Evolutionary conservation across 2,797 vertebrate species (phyloP), one percentile per base, ranked within the genome.

Genomic region (Percopsis omiscomaycus): DNA sequence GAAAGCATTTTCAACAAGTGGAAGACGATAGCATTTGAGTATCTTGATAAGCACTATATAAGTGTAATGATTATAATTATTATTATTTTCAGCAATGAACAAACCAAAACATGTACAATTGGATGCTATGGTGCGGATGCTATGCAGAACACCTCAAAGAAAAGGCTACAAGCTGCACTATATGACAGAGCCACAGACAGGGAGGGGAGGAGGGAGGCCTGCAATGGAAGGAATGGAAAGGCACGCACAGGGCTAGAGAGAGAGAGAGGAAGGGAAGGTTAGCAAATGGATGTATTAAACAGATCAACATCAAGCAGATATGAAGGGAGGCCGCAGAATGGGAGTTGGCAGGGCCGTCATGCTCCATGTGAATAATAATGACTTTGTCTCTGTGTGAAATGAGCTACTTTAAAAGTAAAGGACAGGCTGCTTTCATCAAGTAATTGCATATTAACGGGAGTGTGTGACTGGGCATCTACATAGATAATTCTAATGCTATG

Each of bases 171-270:
- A 37, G 37, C 37, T 37, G 37, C 37, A 37, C 37, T 73, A 79
- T 80, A 70, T 74, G 73, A 84, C 71, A 64, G 61, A 64, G 32
- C 32, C 58, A 66, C 51, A 44, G 29, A 8, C 32, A 44, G 45
- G 29, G 62, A 9, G 42, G 64, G 28, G 22, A 68, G 57, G 58
- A 55, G 53, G 63, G 69, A 51, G 16, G 30, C 15, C 29, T 16
- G 4, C 29, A 37, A 5, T 37, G n/a, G 52, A 47, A 61, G 46
- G 63, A 47, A 68, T 60, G 2, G 22, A 27, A 37, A 32, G 27
- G 10, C 3, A 14, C 52, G 45, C 57, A 47, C 46, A 47, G 22
- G 22, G 22, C n/a, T 10, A 48, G n/a, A 3, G n/a, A n/a, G 15
- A n/a, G 15, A 47, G 10, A 51, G 51, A 56, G 55, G 46, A 55